Evolutionary conservation across 1,140 invertebrate species (phyloP).

Genomic region (Zaprionus ghesquierei): DNA sequence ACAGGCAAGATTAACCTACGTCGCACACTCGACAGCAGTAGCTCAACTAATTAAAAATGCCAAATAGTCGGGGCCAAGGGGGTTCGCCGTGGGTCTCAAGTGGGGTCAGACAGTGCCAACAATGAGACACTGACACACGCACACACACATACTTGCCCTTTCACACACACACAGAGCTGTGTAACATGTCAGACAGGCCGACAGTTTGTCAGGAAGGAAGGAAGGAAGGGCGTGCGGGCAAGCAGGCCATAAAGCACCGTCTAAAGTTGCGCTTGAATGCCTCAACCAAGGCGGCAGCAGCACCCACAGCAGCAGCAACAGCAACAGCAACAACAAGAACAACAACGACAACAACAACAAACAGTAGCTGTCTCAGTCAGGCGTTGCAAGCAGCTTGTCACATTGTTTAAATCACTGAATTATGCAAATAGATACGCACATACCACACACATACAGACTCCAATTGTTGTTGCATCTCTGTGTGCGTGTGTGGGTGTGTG

Average conservation of each 20-base stretch:
- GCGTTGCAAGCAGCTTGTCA: slow-evolving; percentile 73
- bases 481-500: neutral
- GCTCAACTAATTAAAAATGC: slow-evolving; percentile 75
- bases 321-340: neutral
- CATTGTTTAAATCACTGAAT: slow-evolving; percentile 75
- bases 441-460: slow-evolving; percentile 7
- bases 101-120: slow-evolving; percentile 46
- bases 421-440: slow-evolving; percentile 61
- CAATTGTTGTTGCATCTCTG: slow-evolving; percentile 15
- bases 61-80: slow-evolving; percentile 60
- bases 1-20: slow-evolving; percentile 41
- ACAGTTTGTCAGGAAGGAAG: slow-evolving; percentile 22
- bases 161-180: slow-evolving; percentile 22
- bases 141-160: neutral
- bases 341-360: neutral
- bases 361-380: slow-evolving; percentile 48
- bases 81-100: slow-evolving; percentile 13
- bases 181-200: slow-evolving; percentile 46
- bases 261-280: slow-evolving; percentile 40
- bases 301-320: neutral
- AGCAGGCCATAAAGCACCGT: slow-evolving; percentile 47
- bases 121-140: slow-evolving; percentile 23
- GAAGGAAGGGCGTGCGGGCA: slow-evolving; percentile 16
- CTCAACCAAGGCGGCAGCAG: slow-evolving; percentile 16
- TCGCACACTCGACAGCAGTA: slow-evolving; percentile 42